Evolutionary conservation across 2,888 invertebrate species (phyloP).

Genomic region (Beris morrisii): DNA sequence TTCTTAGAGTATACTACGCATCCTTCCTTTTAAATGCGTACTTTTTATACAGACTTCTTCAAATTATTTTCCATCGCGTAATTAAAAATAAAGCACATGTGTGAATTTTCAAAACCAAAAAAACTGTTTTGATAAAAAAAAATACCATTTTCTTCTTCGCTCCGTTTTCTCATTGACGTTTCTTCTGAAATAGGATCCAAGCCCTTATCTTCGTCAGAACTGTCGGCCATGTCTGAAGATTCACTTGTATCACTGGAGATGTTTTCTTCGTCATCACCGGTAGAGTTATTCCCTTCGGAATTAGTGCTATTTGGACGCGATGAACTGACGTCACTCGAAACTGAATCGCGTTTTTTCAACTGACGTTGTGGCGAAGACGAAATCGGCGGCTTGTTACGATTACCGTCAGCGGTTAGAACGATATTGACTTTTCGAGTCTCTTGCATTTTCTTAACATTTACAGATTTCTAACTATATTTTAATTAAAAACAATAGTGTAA

Average conservation of each 20-base stretch:
- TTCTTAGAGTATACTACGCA: too few relatives aligned
- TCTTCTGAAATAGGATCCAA: slow-evolving; percentile 40
- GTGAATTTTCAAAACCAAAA: slow-evolving; percentile 9
- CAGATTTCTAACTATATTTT: too few relatives aligned
- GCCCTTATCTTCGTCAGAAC: slow-evolving; percentile 19
- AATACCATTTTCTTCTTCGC: slow-evolving; percentile 38
- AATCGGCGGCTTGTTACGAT: slow-evolving; percentile 39
- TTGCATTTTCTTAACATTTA: slow-evolving; percentile 15
- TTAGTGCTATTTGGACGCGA: slow-evolving; percentile 40
- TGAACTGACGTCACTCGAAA: slow-evolving; percentile 37
- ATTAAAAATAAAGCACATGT: slow-evolving; percentile 8
- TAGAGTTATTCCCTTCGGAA: slow-evolving; percentile 33
- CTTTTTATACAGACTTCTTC: too few relatives aligned
- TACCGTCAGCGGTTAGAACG: slow-evolving; percentile 38
- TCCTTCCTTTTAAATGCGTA: too few relatives aligned
- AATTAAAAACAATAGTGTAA: too few relatives aligned
- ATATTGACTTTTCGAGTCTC: slow-evolving; percentile 24
- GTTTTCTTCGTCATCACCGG: slow-evolving; percentile 33
- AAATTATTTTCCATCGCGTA: too few relatives aligned
- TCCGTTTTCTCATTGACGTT: slow-evolving; percentile 34
- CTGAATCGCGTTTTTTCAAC: slow-evolving; percentile 37
- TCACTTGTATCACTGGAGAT: slow-evolving; percentile 17
- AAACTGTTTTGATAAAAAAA: slow-evolving; percentile 9
- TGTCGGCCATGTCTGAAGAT: slow-evolving; percentile 10
- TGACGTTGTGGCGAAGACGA: slow-evolving; percentile 27